Base-by-base conservation (phyloP, 2,113 vertebrate species). In the Electrona antarctica region DNA sequence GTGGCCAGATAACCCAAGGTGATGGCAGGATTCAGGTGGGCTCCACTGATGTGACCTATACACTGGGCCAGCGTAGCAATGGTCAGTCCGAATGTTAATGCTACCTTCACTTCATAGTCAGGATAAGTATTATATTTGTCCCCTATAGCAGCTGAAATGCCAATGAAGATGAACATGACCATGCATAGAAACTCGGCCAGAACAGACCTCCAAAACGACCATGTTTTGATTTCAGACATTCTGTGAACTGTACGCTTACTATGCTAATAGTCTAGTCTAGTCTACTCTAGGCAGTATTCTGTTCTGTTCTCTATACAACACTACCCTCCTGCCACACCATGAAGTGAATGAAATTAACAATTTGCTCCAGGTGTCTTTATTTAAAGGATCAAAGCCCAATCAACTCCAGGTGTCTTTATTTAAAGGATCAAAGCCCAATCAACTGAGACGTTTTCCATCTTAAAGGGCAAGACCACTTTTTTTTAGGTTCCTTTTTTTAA, bases 51-150 rank as follows among this genome's bases (percentile, higher is more conserved):
- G 88, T 95, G 95, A 62, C 94, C 93, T 80, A 96, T 87, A 0
- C 93, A 94, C 69, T 95, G 93, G 0, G 90, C 91, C 87, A 95
- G 80, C 0, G 94, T 94, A 33, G 93, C 94, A 0, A 96, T 89
- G 29, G 93, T 91, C 64, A 96, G 51, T 15, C 94, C 94, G 3
- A 96, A 97, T n/a, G 93, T 92, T 87, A 97, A 87, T 0, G 94
- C 94, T 61, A 96, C 94, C 78, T 97, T 97, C 71, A 97, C 92
- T 0, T 98, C 96, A 78, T 95, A 93, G 45, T 88, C 64, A 0
- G 58, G 87, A 0, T 69, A 91, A 0, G 0, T 90, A 85, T 87
- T 90, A 92, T n/a, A 71, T 64, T 65, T 84, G 85, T 80, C 67
- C 10, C 95, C 94, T 74, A 95, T 80, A 28, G 90, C 93, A 0